Percentiles rank a stretch among this genome's conserved stretches.
Evolutionary conservation across 1,140 invertebrate genomes (phyloP).

Genomic region (Anadara kagoshimensis): DNA sequence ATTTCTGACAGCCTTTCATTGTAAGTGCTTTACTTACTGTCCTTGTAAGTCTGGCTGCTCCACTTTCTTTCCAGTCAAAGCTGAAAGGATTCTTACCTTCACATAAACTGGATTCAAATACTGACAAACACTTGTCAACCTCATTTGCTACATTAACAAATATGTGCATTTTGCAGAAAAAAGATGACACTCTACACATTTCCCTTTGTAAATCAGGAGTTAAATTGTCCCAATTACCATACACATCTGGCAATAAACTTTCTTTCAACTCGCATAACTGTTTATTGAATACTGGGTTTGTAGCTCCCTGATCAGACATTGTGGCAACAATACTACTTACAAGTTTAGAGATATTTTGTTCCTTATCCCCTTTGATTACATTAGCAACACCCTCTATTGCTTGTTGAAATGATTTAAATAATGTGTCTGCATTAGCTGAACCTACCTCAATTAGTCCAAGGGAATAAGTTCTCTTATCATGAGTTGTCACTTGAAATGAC

Average conservation of each 20-base stretch:
- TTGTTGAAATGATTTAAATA: not conserved
- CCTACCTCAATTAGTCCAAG: slow-evolving; percentile 3
- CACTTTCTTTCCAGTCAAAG: slow-evolving; percentile 18
- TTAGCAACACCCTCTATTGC: not conserved
- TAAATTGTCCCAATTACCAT: slow-evolving; percentile 17
- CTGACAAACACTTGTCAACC: slow-evolving; percentile 29
- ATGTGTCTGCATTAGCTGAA: not conserved
- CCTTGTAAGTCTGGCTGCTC: slow-evolving; percentile 4
- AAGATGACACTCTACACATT: not conserved
- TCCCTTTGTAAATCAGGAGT: not conserved
- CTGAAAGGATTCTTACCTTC: slow-evolving; percentile 11
- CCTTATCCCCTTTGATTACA: not conserved
- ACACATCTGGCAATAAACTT: slow-evolving; percentile 13
- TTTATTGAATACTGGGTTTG: slow-evolving; percentile 23
- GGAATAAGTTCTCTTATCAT: slow-evolving; percentile 2
- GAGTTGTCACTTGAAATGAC: slow-evolving; percentile 14
- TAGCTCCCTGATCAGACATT: slow-evolving; percentile 38
- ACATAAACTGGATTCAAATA: too few relatives aligned
- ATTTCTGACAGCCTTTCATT: slow-evolving; percentile 27
- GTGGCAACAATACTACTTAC: slow-evolving; percentile 23
- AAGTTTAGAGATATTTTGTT: not conserved
- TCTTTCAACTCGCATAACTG: slow-evolving; percentile 1
- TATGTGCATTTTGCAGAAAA: slow-evolving; percentile 36
- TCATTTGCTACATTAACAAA: slow-evolving; percentile 34
- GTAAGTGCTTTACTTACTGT: slow-evolving; percentile 27